phyloP scores from a whole-genome alignment of 2,113 vertebrate species.

The Kryptolebias marmoratus region DNA sequence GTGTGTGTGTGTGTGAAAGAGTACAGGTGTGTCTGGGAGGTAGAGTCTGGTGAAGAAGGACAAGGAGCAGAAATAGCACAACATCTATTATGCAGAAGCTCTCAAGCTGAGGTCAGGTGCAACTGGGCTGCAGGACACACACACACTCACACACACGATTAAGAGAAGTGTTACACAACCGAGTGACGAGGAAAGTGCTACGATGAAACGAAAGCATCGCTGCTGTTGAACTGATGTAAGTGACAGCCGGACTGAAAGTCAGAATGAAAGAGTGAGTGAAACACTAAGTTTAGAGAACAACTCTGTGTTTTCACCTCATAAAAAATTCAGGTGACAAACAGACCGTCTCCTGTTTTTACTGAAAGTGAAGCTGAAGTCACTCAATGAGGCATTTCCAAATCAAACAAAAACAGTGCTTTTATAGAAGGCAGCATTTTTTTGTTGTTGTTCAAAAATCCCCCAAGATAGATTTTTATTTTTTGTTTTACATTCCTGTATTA shows the following conservation, averaged over 20 bases:
- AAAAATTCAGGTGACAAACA: conserved; percentile 31
- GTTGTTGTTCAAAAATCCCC: neutral
- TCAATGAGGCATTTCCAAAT: neutral
- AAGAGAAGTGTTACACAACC: conserved; percentile 49
- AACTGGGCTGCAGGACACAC: conserved; percentile 29
- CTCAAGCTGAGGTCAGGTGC: conserved; percentile 60
- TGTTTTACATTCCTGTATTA: neutral
- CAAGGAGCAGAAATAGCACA: conserved; percentile 66
- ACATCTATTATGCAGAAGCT: conserved; percentile 71
- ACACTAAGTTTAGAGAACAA: conserved; percentile 1
- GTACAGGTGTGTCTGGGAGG: conserved; percentile 2
- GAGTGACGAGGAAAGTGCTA: neutral
- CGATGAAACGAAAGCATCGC: conserved; percentile 1
- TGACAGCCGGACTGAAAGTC: neutral
- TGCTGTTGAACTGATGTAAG: neutral
- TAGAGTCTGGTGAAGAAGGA: conserved; percentile 18
- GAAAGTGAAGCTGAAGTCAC: neutral
- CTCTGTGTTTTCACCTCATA: neutral
- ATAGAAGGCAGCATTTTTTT: neutral
- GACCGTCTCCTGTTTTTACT: neutral
- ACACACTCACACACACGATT: conserved; percentile 36
- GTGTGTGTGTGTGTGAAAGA: neutral
- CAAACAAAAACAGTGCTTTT: neutral
- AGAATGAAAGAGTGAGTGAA: neutral
- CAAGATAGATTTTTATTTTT: neutral